phyloP scores from a whole-genome alignment of 2,888 invertebrate species.

The Ethmia dodecea region DNA sequence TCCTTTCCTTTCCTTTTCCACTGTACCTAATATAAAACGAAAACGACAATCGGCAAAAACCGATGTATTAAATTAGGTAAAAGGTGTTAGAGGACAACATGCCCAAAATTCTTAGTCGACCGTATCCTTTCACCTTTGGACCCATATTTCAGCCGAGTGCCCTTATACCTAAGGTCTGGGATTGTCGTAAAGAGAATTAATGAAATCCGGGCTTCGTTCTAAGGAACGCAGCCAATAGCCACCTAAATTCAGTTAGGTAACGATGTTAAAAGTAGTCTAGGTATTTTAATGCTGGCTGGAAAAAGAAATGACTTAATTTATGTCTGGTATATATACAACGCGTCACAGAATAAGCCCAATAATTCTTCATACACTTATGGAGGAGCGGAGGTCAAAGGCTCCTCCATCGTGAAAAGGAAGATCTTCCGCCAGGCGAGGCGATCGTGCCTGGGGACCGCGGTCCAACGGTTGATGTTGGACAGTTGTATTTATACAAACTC shows the following conservation, averaged over 20 bases:
- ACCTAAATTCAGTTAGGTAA: constrained; percentile 8
- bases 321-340: too few species aligned
- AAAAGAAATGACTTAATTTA: too few species aligned
- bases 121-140: constrained; percentile 24
- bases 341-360: too few species aligned
- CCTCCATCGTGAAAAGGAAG: too few species aligned
- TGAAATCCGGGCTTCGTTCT: constrained; percentile 32
- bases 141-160: constrained; percentile 31
- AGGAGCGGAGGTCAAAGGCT: too few species aligned
- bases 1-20: too few species aligned
- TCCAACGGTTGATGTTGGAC: too few species aligned
- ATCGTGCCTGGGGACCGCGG: too few species aligned
- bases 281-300: neutral
- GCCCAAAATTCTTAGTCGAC: constrained; percentile 23
- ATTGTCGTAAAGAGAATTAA: constrained; percentile 41
- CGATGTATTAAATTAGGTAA: constrained; percentile 27
- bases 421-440: too few species aligned
- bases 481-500: too few species aligned
- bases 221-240: constrained; percentile 6
- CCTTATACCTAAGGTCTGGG: constrained; percentile 20
- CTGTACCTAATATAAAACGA: neutral
- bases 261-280: constrained; percentile 1
- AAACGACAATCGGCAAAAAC: neutral
- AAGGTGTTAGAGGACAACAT: constrained; percentile 20
- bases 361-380: too few species aligned